Evolutionary conservation across 2,888 invertebrate genomes (phyloP), one percentile per base, ranked within the genome.

Genomic region (Drosophila greeni): DNA sequence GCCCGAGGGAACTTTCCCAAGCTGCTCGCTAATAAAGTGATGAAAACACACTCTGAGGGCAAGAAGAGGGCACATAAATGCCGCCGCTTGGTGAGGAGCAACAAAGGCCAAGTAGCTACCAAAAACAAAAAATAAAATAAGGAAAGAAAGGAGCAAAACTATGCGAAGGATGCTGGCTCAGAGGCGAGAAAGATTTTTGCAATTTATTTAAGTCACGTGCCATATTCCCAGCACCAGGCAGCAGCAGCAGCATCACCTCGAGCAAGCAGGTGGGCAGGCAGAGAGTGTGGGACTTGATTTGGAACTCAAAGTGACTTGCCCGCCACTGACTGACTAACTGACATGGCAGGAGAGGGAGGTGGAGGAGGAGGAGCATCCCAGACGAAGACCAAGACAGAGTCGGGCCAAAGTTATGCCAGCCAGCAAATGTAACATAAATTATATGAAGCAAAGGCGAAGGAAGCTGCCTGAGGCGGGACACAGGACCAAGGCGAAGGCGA

Each of bases 161-260:
- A 82, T 79, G 79, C 70, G 73, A 82, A 76, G 81, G 81, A 74
- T 66, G 59, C 67, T 37, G 67, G 43, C 45, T 31, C 37, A 55
- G 56, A 74, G 71, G 74, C 81, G 72, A 72, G 75, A 75, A 80
- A 82, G 82, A 82, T 80, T 80, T 80, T 82, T 82, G 82, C 82
- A 80, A 82, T 80, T 80, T 80, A 80, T 80, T 82, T 80, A 79
- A 80, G 80, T 80, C 80, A 80, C 80, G 80, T 80, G 79, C 82
- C 79, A 79, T 82, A 76, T 81, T 75, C 73, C 68, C 59, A 53
- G 45, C 57, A 36, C 45, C 36, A 48, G 16, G 57, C 48, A 39
- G 39, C 55, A 37, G 43, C n/a, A 18, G 24, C 45, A 24, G 16
- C 42, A 9, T 24, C 31, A 26, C 23, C 53, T 53, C 53, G n/a